Base-by-base conservation (phyloP, 2,888 invertebrate genomes). In the Cephus rjabovi region DNA sequence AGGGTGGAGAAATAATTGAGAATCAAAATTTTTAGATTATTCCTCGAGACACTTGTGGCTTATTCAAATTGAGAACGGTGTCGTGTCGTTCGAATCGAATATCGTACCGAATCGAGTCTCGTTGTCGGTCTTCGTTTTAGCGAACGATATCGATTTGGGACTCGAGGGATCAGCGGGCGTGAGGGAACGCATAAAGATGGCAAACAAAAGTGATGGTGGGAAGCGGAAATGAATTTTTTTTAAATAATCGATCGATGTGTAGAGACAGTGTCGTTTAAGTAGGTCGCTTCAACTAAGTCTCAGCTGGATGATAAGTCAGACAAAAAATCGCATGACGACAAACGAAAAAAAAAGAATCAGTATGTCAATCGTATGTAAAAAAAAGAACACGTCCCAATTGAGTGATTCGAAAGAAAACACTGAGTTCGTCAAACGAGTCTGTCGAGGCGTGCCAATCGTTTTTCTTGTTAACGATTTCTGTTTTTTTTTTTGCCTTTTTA, bases 161-260 rank as follows among this genome's bases (percentile, higher is more conserved):
- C 82, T 84, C 2, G 34, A 71, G 30, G 71, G 12, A 34, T 71
- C 71, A 34, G 71, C 31, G 15, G 30, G 31, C 30, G 31, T 11
- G 71, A 71, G 30, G 30, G 34, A 71, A 31, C 34, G 33, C 34
- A 15, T 83, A 84, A 85, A 82, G 82, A 78, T 81, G 81, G 79
- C 74, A 74, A 82, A 79, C 75, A 76, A 78, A 76, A 74, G 23
- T 30, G 79, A 79, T 76, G 79, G 23, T 23, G 56, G 23, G 56
- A 56, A 56, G 12, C 71, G 71, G 71, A 34, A 33, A 71, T 31
- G 79, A 82, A 84, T 81, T 84, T 83, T 82, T 81, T 35, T 35
- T 35, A 86, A 85, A 82, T 87, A 88, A 89, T 87, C 86, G 86
- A 88, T 89, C 86, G 86, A 89, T 89, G 89, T 89, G 89, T 89